Evolutionary conservation across 2,888 invertebrate species (phyloP).

Genomic region (Xanthorhoe designata): DNA sequence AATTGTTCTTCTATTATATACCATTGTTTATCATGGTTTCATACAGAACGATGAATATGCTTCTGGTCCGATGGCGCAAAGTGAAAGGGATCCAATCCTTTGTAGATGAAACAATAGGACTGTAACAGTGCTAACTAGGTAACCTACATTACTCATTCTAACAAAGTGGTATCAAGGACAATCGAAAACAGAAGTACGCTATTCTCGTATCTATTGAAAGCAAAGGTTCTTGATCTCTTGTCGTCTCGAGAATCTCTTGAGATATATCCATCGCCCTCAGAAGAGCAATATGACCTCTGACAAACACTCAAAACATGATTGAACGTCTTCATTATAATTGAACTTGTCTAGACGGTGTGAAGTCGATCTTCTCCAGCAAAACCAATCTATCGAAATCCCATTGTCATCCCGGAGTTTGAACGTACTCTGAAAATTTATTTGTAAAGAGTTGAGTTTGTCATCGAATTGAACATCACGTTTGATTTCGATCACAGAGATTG

Average conservation of each 20-base stretch:
- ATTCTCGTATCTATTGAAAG: conserved; percentile 5
- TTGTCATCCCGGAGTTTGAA: neutral
- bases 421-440: neutral
- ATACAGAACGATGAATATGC: conserved; percentile 1
- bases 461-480: neutral
- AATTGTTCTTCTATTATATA: neutral
- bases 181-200: conserved; percentile 10
- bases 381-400: neutral
- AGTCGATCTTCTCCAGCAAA: conserved; percentile 4
- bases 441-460: neutral
- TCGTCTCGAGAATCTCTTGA: conserved; percentile 8
- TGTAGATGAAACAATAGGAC: conserved; percentile 26
- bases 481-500: neutral
- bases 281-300: conserved; percentile 27
- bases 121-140: conserved; percentile 14
- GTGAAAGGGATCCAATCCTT: conserved; percentile 31
- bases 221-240: neutral
- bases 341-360: conserved; percentile 24
- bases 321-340: conserved; percentile 18
- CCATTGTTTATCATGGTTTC: neutral
- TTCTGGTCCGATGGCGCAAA: conserved; percentile 9
- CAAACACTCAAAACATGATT: conserved; percentile 23
- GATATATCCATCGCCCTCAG: conserved; percentile 14
- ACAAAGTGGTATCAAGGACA: conserved; percentile 10
- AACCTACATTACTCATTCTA: conserved; percentile 28